A percentile compares a stretch with the other conserved stretches of the same genome.
Evolutionary conservation across 1,140 invertebrate genomes (phyloP).

Genomic region (Phthorimaea operculella): DNA sequence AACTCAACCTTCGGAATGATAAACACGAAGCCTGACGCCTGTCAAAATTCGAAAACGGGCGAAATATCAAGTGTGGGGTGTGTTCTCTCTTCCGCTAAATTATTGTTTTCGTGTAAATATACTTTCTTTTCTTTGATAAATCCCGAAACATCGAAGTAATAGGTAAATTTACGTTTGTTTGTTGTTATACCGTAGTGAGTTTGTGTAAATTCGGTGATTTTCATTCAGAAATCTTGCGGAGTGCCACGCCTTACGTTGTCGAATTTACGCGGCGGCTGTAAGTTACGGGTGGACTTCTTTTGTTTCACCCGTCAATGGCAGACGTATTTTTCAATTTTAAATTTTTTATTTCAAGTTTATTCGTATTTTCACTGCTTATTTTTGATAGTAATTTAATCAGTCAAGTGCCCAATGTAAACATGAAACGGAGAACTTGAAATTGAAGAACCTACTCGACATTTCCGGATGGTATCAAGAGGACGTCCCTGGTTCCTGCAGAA

Average conservation of each 20-base stretch:
- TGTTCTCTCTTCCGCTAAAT: slow-evolving; percentile 17
- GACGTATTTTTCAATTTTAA: no score
- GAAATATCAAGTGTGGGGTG: slow-evolving; percentile 44
- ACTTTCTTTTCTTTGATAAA: slow-evolving; percentile 5
- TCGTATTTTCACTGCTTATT: no score
- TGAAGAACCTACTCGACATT: no score
- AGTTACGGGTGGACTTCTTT: no score
- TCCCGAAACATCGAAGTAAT: background rate
- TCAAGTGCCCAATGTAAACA: no score
- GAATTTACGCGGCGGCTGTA: background rate
- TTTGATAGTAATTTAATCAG: no score
- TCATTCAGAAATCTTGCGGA: slow-evolving; percentile 29
- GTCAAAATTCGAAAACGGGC: background rate
- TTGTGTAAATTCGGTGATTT: slow-evolving; percentile 18
- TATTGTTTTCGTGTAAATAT: slow-evolving; percentile 12
- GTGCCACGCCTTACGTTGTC: slow-evolving; percentile 50
- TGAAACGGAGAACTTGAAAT: no score
- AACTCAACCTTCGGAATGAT: background rate
- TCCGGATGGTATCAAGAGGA: no score
- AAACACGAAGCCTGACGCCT: background rate
- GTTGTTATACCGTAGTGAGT: background rate
- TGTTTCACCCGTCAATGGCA: no score
- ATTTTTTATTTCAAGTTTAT: no score
- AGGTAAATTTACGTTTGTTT: background rate
- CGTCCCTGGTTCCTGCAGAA: no score